Evolutionary conservation across 1,140 invertebrate species (phyloP), one percentile per base, ranked within the genome.

Genomic region (Pygmarrhopalites habei): DNA sequence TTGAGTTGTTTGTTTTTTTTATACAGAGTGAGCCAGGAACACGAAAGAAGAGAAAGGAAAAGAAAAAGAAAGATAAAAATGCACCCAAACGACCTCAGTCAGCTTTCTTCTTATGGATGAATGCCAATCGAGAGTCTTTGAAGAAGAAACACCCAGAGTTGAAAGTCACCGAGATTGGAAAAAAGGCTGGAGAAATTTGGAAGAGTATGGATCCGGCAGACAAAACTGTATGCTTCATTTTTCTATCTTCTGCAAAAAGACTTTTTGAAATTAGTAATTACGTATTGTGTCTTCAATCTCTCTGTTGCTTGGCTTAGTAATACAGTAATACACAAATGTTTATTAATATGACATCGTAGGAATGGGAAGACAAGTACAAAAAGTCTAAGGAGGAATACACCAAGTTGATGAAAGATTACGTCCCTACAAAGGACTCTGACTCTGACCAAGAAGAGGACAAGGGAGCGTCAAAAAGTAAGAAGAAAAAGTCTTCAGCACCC

Each of bases 141-240:
- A 90, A 96, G 72, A 79, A 84, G 28, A 88, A 95, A 4, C 86
- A 93, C 81, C 92, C 94, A 15, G 90, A 89, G 15, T 85, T 96
- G 57, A 84, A 85, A 62, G 82, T 98, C 7, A 92, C 91, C 0
- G 95, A 98, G 73, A 82, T 98, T 46, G 86, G 91, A 0, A 98
- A 95, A 76, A 95, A 92, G 76, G 94, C 85, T 65, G 95, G 95
- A 19, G 93, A 98, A 78, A 79, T 95, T 77, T 98, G 95, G 95
- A 87, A 86, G 61, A 87, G 89, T 70, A 72, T 98, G n/a, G 39
- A 7, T 26, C 32, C 39, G 25, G 85, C 86, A 65, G 91, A 96
- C 71, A 98, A 95, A 80, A n/a, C n/a, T n/a, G n/a, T n/a, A n/a
- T n/a, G n/a, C n/a, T n/a, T n/a, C n/a, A n/a, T n/a, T n/a, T n/a